Percentiles rank a stretch among this genome's conserved stretches.
Evolutionary conservation across 2,797 vertebrate species (phyloP).

Genomic region (Simalia tracyae): DNA sequence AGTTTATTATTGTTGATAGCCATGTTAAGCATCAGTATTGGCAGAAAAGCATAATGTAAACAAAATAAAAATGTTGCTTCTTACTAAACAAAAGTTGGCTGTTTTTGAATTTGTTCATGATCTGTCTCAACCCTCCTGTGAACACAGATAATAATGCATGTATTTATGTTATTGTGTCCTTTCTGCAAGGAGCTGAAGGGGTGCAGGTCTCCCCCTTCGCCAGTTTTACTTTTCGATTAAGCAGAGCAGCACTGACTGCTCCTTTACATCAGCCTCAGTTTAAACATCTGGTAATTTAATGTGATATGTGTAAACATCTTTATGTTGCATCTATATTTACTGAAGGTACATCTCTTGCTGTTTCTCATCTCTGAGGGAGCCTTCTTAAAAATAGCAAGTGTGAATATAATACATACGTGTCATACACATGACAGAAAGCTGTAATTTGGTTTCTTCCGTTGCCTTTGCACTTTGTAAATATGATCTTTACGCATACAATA

Average conservation of each 20-base stretch:
- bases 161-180: not conserved
- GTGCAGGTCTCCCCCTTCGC: too few relatives aligned
- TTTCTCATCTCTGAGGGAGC: not conserved
- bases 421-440: not conserved
- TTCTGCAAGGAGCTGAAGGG: not conserved
- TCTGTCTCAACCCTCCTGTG: not conserved
- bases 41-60: not conserved
- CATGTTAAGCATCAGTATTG: not conserved
- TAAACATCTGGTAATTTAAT: not conserved
- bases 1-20: not conserved
- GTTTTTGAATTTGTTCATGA: not conserved
- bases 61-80: not conserved
- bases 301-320: not conserved
- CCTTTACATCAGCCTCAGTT: not conserved
- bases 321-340: not conserved
- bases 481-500: not conserved
- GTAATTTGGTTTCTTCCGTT: not conserved
- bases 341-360: not conserved
- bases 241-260: too few relatives aligned
- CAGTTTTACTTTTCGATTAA: not conserved
- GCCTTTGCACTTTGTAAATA: accelerated
- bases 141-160: not conserved
- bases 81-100: not conserved
- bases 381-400: not conserved
- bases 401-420: not conserved